Evolutionary conservation across 2,888 invertebrate genomes (phyloP).

Genomic region (Leptopilina syphax): DNA sequence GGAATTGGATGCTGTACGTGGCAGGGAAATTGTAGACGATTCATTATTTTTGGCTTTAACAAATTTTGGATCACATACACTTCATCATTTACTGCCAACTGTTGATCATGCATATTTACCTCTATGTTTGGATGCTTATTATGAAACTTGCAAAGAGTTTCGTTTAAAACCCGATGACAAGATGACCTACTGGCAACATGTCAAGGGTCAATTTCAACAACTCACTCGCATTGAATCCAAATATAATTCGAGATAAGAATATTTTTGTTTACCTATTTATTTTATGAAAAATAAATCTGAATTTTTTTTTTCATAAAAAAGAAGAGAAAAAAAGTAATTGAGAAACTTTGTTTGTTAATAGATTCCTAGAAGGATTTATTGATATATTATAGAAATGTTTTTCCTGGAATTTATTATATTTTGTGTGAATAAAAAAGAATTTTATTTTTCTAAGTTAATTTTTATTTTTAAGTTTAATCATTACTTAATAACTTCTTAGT

Average conservation of each 20-base stretch:
- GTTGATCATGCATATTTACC: conserved; percentile 86
- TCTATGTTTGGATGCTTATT: conserved; percentile 81
- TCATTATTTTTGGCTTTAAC: conserved; percentile 84
- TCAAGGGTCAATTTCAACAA: conserved; percentile 84
- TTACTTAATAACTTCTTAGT: too few relatives aligned
- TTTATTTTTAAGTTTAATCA: too few relatives aligned
- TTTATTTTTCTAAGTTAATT: too few relatives aligned
- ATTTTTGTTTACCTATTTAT: neutral
- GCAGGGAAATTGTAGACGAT: conserved; percentile 83
- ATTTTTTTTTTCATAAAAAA: too few relatives aligned
- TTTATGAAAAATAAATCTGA: neutral
- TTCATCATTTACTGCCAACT: conserved; percentile 90
- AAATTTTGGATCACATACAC: conserved; percentile 86
- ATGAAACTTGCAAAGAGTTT: conserved; percentile 83
- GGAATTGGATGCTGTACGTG: conserved; percentile 86
- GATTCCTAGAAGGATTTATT: too few relatives aligned
- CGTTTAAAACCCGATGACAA: conserved; percentile 75
- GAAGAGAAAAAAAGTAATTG: too few relatives aligned
- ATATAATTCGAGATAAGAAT: conserved; percentile 52
- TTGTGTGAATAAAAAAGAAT: too few relatives aligned
- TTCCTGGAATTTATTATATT: too few relatives aligned
- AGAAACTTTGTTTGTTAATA: too few relatives aligned
- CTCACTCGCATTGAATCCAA: conserved; percentile 77
- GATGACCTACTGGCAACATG: conserved; percentile 79
- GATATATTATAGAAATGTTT: too few relatives aligned